phyloP scores from a whole-genome alignment of 2,888 invertebrate genomes.

The Morpho achilles region DNA sequence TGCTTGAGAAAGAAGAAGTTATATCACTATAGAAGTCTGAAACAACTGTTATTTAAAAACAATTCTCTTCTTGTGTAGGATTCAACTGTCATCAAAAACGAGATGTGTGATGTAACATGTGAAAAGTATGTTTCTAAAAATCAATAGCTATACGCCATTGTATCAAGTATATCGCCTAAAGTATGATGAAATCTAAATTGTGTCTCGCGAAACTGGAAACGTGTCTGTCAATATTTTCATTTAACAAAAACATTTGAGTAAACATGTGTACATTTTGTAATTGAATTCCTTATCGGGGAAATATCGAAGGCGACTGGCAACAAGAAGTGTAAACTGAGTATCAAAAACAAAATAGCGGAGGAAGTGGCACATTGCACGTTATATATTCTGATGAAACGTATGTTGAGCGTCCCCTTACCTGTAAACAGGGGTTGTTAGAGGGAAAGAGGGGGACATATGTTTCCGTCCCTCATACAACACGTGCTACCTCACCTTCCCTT shows the following conservation, averaged over 20 bases:
- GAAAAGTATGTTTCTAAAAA: no score
- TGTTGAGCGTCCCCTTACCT: slow-evolving; percentile 32
- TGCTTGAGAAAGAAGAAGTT: no score
- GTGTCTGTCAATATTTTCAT: slow-evolving; percentile 4
- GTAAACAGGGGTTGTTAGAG: slow-evolving; percentile 32
- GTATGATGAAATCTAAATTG: neutral
- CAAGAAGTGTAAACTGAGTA: slow-evolving; percentile 46
- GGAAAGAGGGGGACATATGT: slow-evolving; percentile 31
- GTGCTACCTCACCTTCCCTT: slow-evolving; percentile 41
- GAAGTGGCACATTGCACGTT: slow-evolving; percentile 29
- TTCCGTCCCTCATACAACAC: slow-evolving; percentile 34
- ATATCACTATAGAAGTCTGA: no score
- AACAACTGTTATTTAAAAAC: no score
- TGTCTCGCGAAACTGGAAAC: neutral
- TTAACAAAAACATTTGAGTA: slow-evolving; percentile 15
- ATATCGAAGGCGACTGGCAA: slow-evolving; percentile 38
- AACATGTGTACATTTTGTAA: slow-evolving; percentile 35
- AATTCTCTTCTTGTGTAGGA: no score
- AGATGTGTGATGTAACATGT: no score
- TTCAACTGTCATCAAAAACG: no score
- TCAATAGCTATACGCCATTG: no score
- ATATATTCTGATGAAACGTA: slow-evolving; percentile 44
- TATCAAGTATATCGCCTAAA: neutral
- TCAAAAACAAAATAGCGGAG: slow-evolving; percentile 50
- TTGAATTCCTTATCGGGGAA: slow-evolving; percentile 59